Base-by-base conservation (phyloP, 1,140 invertebrate genomes). In the Drosophila subpulchrella region DNA sequence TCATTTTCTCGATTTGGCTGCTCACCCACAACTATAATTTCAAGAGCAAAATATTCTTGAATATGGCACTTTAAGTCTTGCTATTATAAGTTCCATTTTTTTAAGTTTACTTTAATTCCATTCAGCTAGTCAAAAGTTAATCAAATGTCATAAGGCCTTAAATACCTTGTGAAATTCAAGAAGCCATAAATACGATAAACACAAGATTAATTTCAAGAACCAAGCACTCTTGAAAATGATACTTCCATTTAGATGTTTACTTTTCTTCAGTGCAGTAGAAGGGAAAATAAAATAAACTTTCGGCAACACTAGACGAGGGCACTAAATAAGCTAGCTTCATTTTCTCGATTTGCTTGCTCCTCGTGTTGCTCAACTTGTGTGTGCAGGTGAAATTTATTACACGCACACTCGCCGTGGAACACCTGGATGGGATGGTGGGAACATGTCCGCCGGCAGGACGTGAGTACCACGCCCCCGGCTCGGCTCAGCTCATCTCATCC, bases 381-480 rank as follows among this genome's bases (percentile, higher is more conserved):
- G 75, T 73, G 59, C 76, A 80, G 77, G 59, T 84, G 56, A 48
- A 80, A 83, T 83, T 79, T 79, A 84, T 80, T 77, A 15, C 66
- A 65, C 59, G 50, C 72, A 74, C 17, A 17, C 38, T 44, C 47
- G 27, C 24, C 27, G 32, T 27, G 27, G 47, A 15, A 54, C 62
- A 55, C 58, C 74, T 27, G 48, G 41, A 51, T 44, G 54, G 63
- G 60, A 67, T 77, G 42, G 47, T 46, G 55, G 61, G 62, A 70
- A 70, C 81, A 63, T 80, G 81, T 80, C 59, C 67, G 74, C 61
- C 68, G 66, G 39, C 60, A 62, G 55, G 57, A 85, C 77, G 81
- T 85, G 81, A 38, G 44, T n/a, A 34, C 38, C 24, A 30, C 38
- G 54, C 44, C 66, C 39, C 36, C 47, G 6, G 20, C 57, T 50